phyloP scores from a whole-genome alignment of 2,888 invertebrate genomes.

The Acronicta leporina region DNA sequence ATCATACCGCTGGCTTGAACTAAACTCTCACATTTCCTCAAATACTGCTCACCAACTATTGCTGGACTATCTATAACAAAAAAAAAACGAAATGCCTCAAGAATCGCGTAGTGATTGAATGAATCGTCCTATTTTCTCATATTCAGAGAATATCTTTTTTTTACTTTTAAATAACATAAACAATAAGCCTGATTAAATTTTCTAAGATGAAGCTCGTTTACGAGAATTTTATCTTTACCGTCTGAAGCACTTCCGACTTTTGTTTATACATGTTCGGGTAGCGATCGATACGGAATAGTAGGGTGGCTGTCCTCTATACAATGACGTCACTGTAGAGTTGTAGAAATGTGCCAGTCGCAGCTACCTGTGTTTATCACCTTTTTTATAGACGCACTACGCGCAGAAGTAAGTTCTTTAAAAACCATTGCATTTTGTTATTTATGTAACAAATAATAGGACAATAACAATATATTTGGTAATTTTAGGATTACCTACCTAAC shows the following conservation, averaged over 20 bases:
- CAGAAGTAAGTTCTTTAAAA: slow-evolving; percentile 45
- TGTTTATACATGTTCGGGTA: slow-evolving; percentile 24
- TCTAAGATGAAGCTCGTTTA: background rate
- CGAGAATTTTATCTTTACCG: background rate
- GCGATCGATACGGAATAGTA: slow-evolving; percentile 57
- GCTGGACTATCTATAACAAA: slow-evolving; percentile 75
- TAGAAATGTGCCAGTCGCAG: slow-evolving; percentile 53
- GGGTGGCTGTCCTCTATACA: slow-evolving; percentile 62
- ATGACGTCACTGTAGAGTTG: slow-evolving; percentile 62
- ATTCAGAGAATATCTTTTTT: too few species aligned
- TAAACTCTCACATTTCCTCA: slow-evolving; percentile 91
- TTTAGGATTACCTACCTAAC: background rate
- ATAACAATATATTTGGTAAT: too few species aligned
- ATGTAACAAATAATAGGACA: slow-evolving; percentile 11
- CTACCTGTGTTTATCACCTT: slow-evolving; percentile 50
- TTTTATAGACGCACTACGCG: slow-evolving; percentile 37
- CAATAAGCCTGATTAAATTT: background rate
- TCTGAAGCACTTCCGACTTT: slow-evolving; percentile 4
- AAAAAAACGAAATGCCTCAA: background rate
- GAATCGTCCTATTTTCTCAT: too few species aligned
- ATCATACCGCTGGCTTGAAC: slow-evolving; percentile 87
- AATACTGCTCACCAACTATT: slow-evolving; percentile 88
- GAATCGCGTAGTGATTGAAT: too few species aligned
- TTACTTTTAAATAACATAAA: background rate
- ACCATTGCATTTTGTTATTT: slow-evolving; percentile 54